phyloP scores from a whole-genome alignment of 2,888 invertebrate genomes.

The Xestia rhomboidea region DNA sequence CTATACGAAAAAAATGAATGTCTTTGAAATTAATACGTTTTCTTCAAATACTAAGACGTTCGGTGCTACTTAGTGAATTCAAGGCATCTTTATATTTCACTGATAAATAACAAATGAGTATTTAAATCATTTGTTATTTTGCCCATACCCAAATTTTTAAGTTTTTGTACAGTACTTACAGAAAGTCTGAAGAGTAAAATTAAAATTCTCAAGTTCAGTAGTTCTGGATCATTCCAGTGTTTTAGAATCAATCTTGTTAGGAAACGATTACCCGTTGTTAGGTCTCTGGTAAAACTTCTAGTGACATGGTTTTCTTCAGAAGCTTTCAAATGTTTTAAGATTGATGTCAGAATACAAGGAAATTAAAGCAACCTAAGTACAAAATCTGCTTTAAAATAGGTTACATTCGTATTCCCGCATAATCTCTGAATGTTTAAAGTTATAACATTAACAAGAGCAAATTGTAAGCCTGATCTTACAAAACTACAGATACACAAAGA shows the following conservation, averaged over 20 bases:
- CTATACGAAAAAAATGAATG: not conserved
- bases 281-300: conserved; percentile 68
- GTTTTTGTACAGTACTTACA: conserved; percentile 46
- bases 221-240: conserved; percentile 35
- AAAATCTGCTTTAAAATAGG: conserved; percentile 50
- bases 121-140: conserved; percentile 57
- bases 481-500: conserved; percentile 36
- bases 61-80: conserved; percentile 45
- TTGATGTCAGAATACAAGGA: conserved; percentile 78
- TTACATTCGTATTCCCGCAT: conserved; percentile 73
- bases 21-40: not conserved
- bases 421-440: conserved; percentile 80
- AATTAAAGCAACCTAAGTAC: conserved; percentile 52
- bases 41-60: not conserved
- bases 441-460: conserved; percentile 67
- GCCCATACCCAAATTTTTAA: conserved; percentile 42
- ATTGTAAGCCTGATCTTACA: conserved; percentile 66
- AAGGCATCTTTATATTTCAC: conserved; percentile 40
- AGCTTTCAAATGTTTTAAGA: conserved; percentile 82
- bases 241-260: conserved; percentile 55
- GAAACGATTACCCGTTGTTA: conserved; percentile 51
- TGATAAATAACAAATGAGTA: conserved; percentile 45
- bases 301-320: conserved; percentile 82
- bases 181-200: conserved; percentile 47
- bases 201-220: conserved; percentile 36